Evolutionary conservation across 2,888 invertebrate genomes (phyloP), one percentile per base, ranked within the genome.

Genomic region (Molanna angustata): DNA sequence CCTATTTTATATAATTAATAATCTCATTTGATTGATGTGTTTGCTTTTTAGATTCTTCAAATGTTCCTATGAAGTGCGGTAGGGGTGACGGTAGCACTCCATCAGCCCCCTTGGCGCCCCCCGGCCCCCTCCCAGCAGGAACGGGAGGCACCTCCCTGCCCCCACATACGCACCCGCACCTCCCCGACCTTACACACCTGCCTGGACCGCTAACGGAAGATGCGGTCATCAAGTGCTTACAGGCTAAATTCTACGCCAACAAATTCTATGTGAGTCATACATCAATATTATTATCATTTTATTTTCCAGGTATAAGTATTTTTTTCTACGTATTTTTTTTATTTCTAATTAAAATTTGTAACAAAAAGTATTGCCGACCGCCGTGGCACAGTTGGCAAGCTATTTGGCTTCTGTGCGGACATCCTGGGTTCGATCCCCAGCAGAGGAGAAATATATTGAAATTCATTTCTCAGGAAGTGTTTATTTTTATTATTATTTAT

Each of bases 131-230:
- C 61, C 46, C 61, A 60, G 45, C 60, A 61, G 52, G 11, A 11
- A 52, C 61, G 56, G 62, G 56, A 54, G 40, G 61, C 61, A 43
- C 61, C 61, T 39, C 61, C 27, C 4, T 11, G 6, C 27, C 61
- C 51, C 57, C 39, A 58, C 55, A 33, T 51, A 60, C 49, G 63
- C n/a, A n/a, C n/a, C 76, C 59, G 80, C 58, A 88, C 70, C 82
- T 91, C 67, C 88, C 92, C 66, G 94, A 95, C 76, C 83, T 95
- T 64, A 94, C 94, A 69, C 94, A 94, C 75, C 78, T 95, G 65
- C 85, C 90, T 41, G 94, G 93, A 27, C 94, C 94, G 47, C 83
- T 95, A 64, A 95, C 94, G 27, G 95, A 96, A 73, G 94, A 95
- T 70, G 93, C 94, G 53, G 88, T 95, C 43, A 88, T 94, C 73